Evolutionary conservation across 30 jellyfish, hydroid and myxozoan genomes (phyloP), one percentile per base, ranked within the genome.

Genomic region (Aurelia sp.): DNA sequence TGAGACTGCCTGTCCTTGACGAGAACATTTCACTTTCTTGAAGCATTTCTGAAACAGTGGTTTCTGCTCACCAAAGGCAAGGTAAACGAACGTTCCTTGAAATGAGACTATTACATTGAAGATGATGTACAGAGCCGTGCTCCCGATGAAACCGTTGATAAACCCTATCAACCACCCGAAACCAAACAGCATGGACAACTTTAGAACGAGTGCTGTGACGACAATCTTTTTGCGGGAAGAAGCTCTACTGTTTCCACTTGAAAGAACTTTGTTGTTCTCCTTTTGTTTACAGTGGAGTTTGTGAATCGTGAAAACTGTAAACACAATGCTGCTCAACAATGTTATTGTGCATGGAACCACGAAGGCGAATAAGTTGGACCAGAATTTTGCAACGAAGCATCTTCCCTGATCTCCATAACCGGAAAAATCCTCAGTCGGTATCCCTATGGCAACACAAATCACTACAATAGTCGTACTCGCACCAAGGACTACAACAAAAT

Each of bases 131-230:
- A 76, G 52, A 15, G 87, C 78, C 33, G 18, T n/a, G 77, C 44
- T 57, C 4, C 27, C 18, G 9, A 76, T 62, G 11, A 76, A 19
- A 21, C 87, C 87, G 13, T 47, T 58, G 19, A 59, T 15, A 23
- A 55, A 76, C 61, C 87, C 87, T 3, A 58, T 52, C 10, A 59
- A 13, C 87, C 87, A 76, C 11, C 87, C 87, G 11, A 76, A 23
- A 15, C 77, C 87, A 17, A 62, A 15, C 30, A 76, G 77, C 3
- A 41, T 59, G 18, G 87, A 76, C 11, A 76, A 30, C 44, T 76
- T 76, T 47, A 76, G 48, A 15, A 58, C 41, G 9, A 76, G 40
- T 16, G 61, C 41, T 27, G 23, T 15, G 3, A 59, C 31, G n/a
- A 60, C 47, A 3, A 76, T 37, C 63, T 62, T 76, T 62, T 76